Conservation (phyloP, 2,888 invertebrate species). For the Noctua fimbriata region DNA sequence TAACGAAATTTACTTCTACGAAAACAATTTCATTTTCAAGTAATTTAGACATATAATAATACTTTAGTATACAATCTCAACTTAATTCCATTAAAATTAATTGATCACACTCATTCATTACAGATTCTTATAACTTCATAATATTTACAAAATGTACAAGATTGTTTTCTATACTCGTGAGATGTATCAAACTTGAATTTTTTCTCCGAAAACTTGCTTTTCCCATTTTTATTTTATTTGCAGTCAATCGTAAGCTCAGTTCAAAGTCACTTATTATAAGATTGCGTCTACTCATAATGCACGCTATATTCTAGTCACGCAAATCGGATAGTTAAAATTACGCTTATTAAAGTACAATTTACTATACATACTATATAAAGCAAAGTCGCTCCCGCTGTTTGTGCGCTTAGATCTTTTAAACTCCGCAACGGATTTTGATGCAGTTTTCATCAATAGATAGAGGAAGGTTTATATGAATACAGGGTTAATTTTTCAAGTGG, state of each 20-base stretch:
- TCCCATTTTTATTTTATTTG: constrained; percentile 41
- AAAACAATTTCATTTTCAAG: constrained; percentile 22
- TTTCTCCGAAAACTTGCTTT: constrained; percentile 40
- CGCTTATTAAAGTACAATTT: no score
- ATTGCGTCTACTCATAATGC: constrained; percentile 33
- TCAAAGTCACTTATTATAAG: constrained; percentile 33
- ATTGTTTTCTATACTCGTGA: constrained; percentile 59
- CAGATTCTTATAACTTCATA: constrained; percentile 74
- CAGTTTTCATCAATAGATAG: no score
- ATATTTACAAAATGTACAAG: constrained; percentile 82
- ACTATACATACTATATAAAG: no score
- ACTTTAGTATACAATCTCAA: constrained; percentile 56
- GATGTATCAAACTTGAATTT: constrained; percentile 56
- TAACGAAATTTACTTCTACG: background rate
- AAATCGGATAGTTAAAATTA: background rate
- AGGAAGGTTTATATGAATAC: no score
- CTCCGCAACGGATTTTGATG: no score
- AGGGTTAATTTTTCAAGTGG: no score
- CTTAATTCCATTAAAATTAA: constrained; percentile 58
- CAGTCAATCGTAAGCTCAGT: constrained; percentile 48
- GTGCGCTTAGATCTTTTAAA: no score
- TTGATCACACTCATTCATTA: constrained; percentile 70
- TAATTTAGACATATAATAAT: constrained; percentile 42
- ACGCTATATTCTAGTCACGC: background rate
- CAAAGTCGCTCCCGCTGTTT: no score